Base-by-base conservation (phyloP, 2,888 invertebrate species). In the Mechanitis messenoides region DNA sequence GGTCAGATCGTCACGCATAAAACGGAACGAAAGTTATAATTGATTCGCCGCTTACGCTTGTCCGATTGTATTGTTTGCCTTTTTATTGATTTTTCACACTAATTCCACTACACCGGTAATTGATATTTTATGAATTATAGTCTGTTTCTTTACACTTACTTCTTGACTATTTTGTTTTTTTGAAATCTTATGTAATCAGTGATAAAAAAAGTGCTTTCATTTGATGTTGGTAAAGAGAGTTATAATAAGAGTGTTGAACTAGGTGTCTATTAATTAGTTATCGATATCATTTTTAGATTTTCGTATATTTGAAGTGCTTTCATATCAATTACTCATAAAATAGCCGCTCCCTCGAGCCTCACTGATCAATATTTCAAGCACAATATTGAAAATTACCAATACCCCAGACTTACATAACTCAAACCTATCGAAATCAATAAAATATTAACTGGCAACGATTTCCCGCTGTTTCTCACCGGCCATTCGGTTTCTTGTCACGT, bases 351-450 rank as follows among this genome's bases (percentile, higher is more conserved):
- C 76, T 71, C 71, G 74, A 71, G 72, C 79, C 78, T 75, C 67
- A 73, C 84, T 84, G 79, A 89, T 89, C 83, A 86, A 87, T 88
- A 88, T 88, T 87, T 84, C 85, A 85, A 81, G 74, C 85, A 85
- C 86, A 85, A 83, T 85, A 89, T 87, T 88, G 87, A 87, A 87
- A 88, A 88, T 87, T 85, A 86, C 85, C 81, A 76, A 76, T 75
- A 74, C 80, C 82, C 79, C 75, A 74, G 74, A 74, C 78, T 78
- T 74, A 81, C 84, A 87, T 87, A 85, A 87, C 85, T 88, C 87
- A 85, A 85, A 87, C 77, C 86, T 84, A 89, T 89, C 87, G 86
- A 79, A 82, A 79, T 82, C 88, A 85, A 87, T 89, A 87, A 88
- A 89, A 88, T 87, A 89, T 88, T 86, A 87, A 87, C 87, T 81